Evolutionary conservation across 2,113 vertebrate genomes (phyloP).

Genomic region (Erythrolamprus reginae): DNA sequence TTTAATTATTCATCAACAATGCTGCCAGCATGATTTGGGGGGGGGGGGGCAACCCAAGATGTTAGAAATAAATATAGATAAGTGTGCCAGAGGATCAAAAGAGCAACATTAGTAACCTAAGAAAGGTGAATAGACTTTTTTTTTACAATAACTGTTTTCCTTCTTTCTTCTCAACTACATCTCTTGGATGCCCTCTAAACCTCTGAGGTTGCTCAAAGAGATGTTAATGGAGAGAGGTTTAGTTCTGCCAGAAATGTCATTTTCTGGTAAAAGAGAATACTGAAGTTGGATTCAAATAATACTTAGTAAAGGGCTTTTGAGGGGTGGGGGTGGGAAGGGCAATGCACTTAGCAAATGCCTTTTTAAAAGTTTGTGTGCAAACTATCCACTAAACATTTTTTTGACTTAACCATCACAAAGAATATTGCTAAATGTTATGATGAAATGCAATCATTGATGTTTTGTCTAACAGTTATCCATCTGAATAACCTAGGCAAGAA

Average conservation of each 20-base stretch:
- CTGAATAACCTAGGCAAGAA: not conserved
- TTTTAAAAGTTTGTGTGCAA: not conserved
- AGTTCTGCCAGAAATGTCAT: not conserved
- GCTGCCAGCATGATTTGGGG: not conserved
- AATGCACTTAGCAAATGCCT: not conserved
- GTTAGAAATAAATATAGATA: not conserved
- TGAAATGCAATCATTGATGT: not conserved
- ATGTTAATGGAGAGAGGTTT: not conserved
- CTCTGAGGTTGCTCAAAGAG: not conserved
- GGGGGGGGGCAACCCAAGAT: not conserved
- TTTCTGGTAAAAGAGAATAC: not conserved
- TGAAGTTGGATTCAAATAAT: not conserved
- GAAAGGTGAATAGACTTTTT: not conserved
- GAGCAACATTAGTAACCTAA: not conserved
- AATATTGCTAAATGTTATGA: not conserved
- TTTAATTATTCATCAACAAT: not conserved
- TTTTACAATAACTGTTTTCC: not conserved
- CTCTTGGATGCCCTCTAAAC: not conserved
- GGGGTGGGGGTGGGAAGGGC: not conserved
- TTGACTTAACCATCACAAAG: not conserved
- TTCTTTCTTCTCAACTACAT: not conserved
- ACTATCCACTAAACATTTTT: not conserved
- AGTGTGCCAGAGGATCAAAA: fast-evolving
- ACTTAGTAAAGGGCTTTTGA: not conserved
- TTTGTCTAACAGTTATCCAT: not conserved